Base-by-base conservation (phyloP, 2,113 vertebrate genomes). In the Oncorhynchus mykiss region DNA sequence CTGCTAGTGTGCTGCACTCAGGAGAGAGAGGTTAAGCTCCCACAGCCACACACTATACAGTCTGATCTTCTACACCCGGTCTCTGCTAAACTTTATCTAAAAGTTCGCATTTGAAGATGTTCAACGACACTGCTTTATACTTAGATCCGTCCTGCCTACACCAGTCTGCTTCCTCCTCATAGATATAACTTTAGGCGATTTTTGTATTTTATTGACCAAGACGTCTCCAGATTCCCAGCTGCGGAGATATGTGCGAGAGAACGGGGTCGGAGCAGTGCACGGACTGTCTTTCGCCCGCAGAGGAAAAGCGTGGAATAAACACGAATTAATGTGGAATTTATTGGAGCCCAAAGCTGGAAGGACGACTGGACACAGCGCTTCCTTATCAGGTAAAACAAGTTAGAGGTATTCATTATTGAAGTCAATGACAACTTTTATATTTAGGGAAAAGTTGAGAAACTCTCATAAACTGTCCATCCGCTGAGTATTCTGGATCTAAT, bases 311-410 rank as follows among this genome's bases (percentile, higher is more conserved):
- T 92, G 94, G 94, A 95, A 93, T 90, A 91, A 91, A 94, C 91
- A 90, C 92, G 93, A 94, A 95, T 95, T 97, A 95, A 97, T 98
- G 96, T 95, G 94, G 95, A 93, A 91, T 88, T 93, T 92, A 92
- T 89, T 81, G 86, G 91, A 90, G 83, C 84, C 66, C 84, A 84
- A 91, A 87, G 88, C 91, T 87, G 92, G 92, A 90, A 90, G 88
- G 87, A 88, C 88, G 90, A 91, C 86, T 89, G 91, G 91, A 89
- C 90, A 90, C 89, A 91, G 86, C 88, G 87, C 91, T 91, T 93
- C 91, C 90, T 91, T 80, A 84, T 88, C 88, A 92, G 93, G 93
- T 93, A 91, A 90, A 73, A 70, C 13, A 49, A 65, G 20, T 34
- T 51, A 14, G 14, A 5, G 4, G 16, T 54, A 18, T 18, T 54